Conservation (phyloP, 2,888 invertebrate genomes). For the Eilema sororculum region DNA sequence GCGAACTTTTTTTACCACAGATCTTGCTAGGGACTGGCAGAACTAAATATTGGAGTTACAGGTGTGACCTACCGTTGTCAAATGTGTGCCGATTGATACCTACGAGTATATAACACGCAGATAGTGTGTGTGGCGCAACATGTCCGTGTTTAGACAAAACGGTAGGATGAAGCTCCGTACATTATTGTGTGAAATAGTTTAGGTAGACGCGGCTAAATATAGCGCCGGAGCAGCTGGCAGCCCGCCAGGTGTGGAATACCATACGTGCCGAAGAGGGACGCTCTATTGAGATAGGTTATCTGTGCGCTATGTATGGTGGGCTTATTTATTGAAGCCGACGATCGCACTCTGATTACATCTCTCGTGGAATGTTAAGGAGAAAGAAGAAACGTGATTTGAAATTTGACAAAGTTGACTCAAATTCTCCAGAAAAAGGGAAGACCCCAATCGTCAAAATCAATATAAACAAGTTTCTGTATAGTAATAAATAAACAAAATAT, state of each 20-base stretch:
- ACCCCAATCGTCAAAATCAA: too few species aligned
- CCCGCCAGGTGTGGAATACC: slow-evolving; percentile 50
- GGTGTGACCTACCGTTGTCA: not conserved
- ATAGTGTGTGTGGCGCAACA: not conserved
- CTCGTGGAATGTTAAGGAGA: not conserved
- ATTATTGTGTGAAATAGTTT: slow-evolving; percentile 23
- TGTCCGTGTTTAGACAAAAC: slow-evolving; percentile 40
- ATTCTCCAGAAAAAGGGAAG: not conserved
- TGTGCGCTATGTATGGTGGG: slow-evolving; percentile 23
- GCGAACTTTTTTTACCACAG: not conserved
- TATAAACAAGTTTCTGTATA: too few species aligned
- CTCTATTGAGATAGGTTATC: slow-evolving; percentile 53
- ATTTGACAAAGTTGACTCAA: not conserved
- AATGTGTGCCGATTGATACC: not conserved
- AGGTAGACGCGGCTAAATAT: slow-evolving; percentile 43
- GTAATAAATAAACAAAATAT: too few species aligned
- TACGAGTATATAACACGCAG: not conserved
- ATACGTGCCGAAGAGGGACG: slow-evolving; percentile 40
- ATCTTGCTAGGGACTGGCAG: not conserved
- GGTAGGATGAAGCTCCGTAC: slow-evolving; percentile 34
- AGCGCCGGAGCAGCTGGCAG: slow-evolving; percentile 43
- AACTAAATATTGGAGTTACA: not conserved
- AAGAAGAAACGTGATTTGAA: not conserved
- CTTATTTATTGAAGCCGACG: not conserved
- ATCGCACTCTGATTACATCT: not conserved